Percentiles rank a stretch among this genome's conserved stretches.
Conservation (phyloP, 2,113 vertebrate species). For the Chaenocephalus aceratus region DNA sequence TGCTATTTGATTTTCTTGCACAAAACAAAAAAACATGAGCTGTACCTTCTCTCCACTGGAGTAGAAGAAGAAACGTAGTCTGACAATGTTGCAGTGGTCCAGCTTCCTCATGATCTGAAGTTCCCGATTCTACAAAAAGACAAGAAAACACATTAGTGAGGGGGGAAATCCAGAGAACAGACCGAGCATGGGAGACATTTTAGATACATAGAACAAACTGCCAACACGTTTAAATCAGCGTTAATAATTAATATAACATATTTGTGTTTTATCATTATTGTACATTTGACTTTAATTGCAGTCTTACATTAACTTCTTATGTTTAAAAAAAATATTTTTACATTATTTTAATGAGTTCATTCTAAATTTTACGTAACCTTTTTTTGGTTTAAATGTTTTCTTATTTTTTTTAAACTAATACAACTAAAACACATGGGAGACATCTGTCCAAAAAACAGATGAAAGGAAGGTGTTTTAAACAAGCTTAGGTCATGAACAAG, state of each 20-base stretch:
- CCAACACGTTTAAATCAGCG: neutral
- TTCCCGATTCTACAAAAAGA: conserved; percentile 89
- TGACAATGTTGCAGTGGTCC: conserved; percentile 94
- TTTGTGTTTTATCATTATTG: too few species aligned
- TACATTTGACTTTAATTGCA: too few species aligned
- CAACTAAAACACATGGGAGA: neutral
- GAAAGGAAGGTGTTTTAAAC: neutral
- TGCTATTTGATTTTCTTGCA: neutral
- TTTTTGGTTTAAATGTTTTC: too few species aligned
- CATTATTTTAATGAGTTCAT: too few species aligned
- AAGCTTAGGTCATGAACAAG: too few species aligned
- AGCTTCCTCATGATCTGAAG: conserved; percentile 95
- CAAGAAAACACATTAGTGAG: conserved; percentile 1
- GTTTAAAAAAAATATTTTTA: too few species aligned
- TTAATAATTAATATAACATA: too few species aligned
- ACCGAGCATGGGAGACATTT: neutral
- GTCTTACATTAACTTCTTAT: too few species aligned
- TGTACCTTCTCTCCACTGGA: conserved; percentile 93
- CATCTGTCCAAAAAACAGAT: neutral
- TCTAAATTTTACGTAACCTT: too few species aligned
- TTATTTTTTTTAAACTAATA: too few species aligned
- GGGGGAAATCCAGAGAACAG: neutral
- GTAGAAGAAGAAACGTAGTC: conserved; percentile 95
- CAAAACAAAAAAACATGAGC: conserved; percentile 49
- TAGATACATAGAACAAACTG: neutral